Base-by-base conservation (phyloP, 1,140 invertebrate species). In the Calliphora vicina region DNA sequence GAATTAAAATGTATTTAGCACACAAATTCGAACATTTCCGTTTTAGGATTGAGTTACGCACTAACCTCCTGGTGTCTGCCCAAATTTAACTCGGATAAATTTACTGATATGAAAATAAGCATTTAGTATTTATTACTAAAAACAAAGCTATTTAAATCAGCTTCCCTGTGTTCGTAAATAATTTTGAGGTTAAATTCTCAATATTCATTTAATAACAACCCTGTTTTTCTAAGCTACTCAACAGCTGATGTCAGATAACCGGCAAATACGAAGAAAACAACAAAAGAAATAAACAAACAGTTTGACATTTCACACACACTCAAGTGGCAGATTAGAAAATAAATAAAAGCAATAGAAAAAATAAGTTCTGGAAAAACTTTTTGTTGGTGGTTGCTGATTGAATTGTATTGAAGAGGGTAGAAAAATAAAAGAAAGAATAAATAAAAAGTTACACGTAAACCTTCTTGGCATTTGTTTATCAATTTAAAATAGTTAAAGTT, bases 371-470 rank as follows among this genome's bases (percentile, higher is more conserved):
- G 61, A 67, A 67, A 67, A 67, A 20, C 61, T 67, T 23, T 67
- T 67, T 57, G 50, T 57, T 57, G 50, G 61, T 67, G 61, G 61
- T 67, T 67, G 50, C n/a, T 61, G 61, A 9, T 67, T 8, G 61
- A 67, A 67, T 67, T 67, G 61, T 67, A 23, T 67, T 67, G 61
- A 67, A 67, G 61, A 67, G 61, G 61, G 61, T 67, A 25, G 61
- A 67, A 67, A 67, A 67, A 23, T 25, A 67, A 5, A 10, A 67
- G 9, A 67, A 9, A 23, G 25, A 23, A 67, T 23, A 67, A 67
- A 67, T 67, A 67, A 67, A 67, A 67, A 67, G 20, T 67, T 67
- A 67, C 74, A 78, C 74, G 74, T 78, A 78, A 78, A 78, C 74
- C 74, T 25, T 76, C 17, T 76, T 42, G 13, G 9, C 74, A 13